Conservation (phyloP, 92 coral and sea anemone genomes). For the Hydrozoanthus gracilis region DNA sequence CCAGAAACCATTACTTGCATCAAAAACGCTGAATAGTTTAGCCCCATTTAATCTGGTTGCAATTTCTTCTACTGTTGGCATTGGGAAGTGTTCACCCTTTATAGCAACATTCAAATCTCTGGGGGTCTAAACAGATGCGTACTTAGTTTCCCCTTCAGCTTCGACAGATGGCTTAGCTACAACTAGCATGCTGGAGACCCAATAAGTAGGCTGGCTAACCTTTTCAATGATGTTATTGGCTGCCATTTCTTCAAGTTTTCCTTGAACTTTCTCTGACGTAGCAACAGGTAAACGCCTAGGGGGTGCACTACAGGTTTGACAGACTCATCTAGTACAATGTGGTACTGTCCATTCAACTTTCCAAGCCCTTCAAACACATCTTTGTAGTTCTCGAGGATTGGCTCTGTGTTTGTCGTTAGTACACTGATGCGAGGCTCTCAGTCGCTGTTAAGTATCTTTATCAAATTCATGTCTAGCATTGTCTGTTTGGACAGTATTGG, state of each 20-base stretch:
- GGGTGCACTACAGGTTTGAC: constrained; percentile 16
- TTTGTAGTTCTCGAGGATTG: constrained; percentile 5
- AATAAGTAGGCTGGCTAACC: constrained; percentile 35
- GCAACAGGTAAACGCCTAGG: not conserved
- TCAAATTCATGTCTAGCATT: constrained; percentile 59
- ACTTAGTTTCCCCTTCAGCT: not conserved
- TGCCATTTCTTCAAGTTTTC: constrained; percentile 6
- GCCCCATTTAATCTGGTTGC: constrained; percentile 48
- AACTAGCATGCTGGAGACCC: constrained; percentile 47
- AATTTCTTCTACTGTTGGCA: constrained; percentile 48
- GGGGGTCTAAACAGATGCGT: constrained; percentile 7
- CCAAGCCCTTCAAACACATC: constrained; percentile 61
- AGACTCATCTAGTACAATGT: constrained; percentile 40
- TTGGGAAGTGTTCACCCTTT: constrained; percentile 19
- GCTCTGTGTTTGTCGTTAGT: not conserved
- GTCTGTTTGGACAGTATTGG: constrained; percentile 61
- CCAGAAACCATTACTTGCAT: constrained; percentile 50
- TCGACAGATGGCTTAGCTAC: not conserved
- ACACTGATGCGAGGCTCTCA: constrained; percentile 25
- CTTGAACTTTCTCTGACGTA: not conserved
- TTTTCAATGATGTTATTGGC: not conserved
- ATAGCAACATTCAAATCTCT: not conserved
- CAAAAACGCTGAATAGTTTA: constrained; percentile 38
- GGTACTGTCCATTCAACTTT: constrained; percentile 43
- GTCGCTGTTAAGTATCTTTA: constrained; percentile 57